phyloP scores from a whole-genome alignment of 37 sponge, comb jelly and placozoan species.

The Spongia lamella region DNA sequence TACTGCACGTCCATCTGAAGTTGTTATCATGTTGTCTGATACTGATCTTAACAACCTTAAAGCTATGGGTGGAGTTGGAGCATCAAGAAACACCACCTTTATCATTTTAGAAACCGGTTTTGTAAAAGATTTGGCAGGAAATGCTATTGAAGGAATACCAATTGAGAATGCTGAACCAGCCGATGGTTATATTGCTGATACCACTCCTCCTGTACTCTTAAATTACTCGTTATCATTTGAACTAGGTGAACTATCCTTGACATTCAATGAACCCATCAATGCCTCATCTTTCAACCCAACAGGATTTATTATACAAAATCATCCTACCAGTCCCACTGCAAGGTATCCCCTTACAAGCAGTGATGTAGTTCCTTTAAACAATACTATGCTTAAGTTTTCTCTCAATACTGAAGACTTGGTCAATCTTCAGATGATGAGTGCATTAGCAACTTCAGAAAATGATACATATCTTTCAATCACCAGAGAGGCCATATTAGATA shows the following conservation, averaged over 20 bases:
- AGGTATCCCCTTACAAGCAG: constrained; percentile 61
- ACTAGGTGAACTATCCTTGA: constrained; percentile 45
- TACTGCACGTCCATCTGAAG: not conserved
- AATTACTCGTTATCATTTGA: constrained; percentile 67
- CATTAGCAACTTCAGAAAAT: constrained; percentile 45
- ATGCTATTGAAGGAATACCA: constrained; percentile 38
- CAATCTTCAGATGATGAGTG: constrained; percentile 25
- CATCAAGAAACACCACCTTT: constrained; percentile 53
- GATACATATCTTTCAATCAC: constrained; percentile 57
- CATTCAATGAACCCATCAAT: constrained; percentile 83
- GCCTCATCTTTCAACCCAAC: constrained; percentile 45
- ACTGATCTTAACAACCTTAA: constrained; percentile 71
- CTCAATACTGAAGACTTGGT: constrained; percentile 53
- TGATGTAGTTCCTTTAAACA: constrained; percentile 7
- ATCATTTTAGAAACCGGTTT: constrained; percentile 54
- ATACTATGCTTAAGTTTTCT: constrained; percentile 40
- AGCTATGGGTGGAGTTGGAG: constrained; percentile 44
- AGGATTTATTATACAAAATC: constrained; percentile 61
- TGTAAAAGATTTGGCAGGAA: constrained; percentile 69
- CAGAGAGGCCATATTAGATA: constrained; percentile 52
- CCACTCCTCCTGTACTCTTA: constrained; percentile 59
- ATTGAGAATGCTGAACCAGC: constrained; percentile 35
- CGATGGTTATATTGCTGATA: constrained; percentile 41
- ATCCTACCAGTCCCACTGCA: constrained; percentile 28
- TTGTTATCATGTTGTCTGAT: constrained; percentile 32